These are phyloP conservation scores for Osedax frankpressi DNA, from an alignment of 2,888 invertebrate species.

Conservation along the genomic window DNA sequence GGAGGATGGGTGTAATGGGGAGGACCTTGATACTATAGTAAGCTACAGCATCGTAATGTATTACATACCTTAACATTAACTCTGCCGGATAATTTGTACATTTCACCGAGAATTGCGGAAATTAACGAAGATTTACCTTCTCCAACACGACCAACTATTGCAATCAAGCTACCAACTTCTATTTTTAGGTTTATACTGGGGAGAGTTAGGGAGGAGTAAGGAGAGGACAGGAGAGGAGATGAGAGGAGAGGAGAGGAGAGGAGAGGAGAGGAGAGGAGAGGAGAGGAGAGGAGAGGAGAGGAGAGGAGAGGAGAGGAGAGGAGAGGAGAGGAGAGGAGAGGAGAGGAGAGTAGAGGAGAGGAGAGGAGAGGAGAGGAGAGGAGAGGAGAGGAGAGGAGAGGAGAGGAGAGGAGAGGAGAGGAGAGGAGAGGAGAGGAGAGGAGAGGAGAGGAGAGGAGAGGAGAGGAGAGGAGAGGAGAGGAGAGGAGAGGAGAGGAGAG, in stretches of 20 bases:
- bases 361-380: not conserved
- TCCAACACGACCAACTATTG: conserved; percentile 76
- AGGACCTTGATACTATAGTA: too few relatives aligned
- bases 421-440: not conserved
- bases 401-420: not conserved
- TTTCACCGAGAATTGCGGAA: conserved; percentile 41
- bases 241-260: not conserved
- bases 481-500: not conserved
- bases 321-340: not conserved
- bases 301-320: not conserved
- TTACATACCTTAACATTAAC: conserved; percentile 18
- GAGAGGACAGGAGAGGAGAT: not conserved
- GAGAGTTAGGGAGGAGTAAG: not conserved
- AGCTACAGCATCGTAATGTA: too few relatives aligned
- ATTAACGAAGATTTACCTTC: conserved; percentile 57
- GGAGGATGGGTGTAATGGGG: too few relatives aligned
- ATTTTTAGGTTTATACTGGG: not conserved
- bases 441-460: not conserved
- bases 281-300: not conserved
- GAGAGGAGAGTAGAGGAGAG: not conserved
- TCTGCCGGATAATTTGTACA: conserved; percentile 35
- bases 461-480: not conserved
- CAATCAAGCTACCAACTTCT: conserved; percentile 37
- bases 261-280: not conserved
- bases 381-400: not conserved